Evolutionary conservation across 2,888 invertebrate species (phyloP), one percentile per base, ranked within the genome.

Genomic region (Rhagonycha fulva): DNA sequence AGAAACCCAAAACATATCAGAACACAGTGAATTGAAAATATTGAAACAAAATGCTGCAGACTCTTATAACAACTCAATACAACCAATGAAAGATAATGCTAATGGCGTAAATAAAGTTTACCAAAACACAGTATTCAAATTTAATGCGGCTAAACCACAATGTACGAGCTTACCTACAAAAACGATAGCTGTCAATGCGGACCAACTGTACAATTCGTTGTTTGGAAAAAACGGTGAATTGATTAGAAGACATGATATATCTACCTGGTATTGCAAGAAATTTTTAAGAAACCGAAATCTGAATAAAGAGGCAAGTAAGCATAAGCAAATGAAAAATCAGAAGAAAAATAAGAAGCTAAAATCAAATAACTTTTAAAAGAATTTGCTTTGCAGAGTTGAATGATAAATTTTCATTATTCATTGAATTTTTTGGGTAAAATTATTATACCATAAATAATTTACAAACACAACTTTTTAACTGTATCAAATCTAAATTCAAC

Each of bases 201-300:
- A 74, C 60, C 72, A 62, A 11, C n/a, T 81, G 4, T 81, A 80
- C 72, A 75, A 63, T 12, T 72, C 75, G 63, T 26, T 81, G 47
- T 81, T 81, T 72, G 80, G 74, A 67, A 74, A 74, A 73, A 71
- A 73, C 47, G 69, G 80, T 68, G 63, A 75, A n/a, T n/a, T 77
- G 11, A 63, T 70, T 70, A 14, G 76, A 24, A 74, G 73, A 69
- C 62, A 70, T 12, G 77, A 76, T 62, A 14, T 68, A 14, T 19
- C 70, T 2, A n/a, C 74, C 9, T 76, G 76, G 76, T 67, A 47
- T 14, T 47, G 10, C 26, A 67, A 74, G 60, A 62, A 19, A 23
- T 7, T 24, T 12, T n/a, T 26, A 28, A 61, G 14, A 28, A 23
- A 26, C 5, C 23, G n/a, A 19, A 24, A 24, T 24, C 1, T 9